Evolutionary conservation across 2,113 vertebrate genomes (phyloP), one percentile per base, ranked within the genome.

Genomic region (Pelobates fuscus): DNA sequence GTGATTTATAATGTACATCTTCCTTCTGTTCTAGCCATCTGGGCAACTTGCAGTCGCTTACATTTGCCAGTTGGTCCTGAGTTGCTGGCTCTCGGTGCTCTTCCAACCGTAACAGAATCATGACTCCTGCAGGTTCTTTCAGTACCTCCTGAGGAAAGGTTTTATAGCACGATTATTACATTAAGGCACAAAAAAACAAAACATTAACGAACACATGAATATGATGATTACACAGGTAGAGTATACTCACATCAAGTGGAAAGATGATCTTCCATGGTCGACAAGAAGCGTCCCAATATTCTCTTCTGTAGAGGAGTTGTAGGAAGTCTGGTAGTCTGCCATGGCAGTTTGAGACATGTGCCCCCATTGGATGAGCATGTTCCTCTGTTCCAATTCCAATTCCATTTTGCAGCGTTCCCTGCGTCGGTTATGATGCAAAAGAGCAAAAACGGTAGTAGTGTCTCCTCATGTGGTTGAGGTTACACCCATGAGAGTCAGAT

Each of bases 201-300:
- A 3, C 8, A 32, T 3, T 37, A 17, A 62, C n/a, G 52, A 26
- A 67, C 43, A 57, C 26, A 20, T 25, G 17, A 7, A 66, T 55
- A 46, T 26, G 49, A 18, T 20, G 15, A 49, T 49, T 7, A 24
- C 10, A 7, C 26, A 30, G 2, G 32, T 5, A 20, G 55, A 32
- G 21, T 24, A 24, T 24, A 20, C 63, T n/a, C 58, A 67, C 72
- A 32, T 67, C 25, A 49, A 67, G 37, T 11, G 72, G 72, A 3
- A 75, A 75, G 25, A 75, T 75, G 20, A 67, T 63, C 43, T 67
- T 75, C 72, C 72, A 75, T 24, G 72, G 14, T 24, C 63, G n/a
- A 17, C 41, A 63, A 32, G 59, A 7, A 18, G 37, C 21, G n/a
- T 75, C 72, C 32, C 64, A 30, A 29, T 75, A 75, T 67, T 75